Conservation (phyloP, 2,888 invertebrate species). For the Rhopalosiphum nymphaeae region DNA sequence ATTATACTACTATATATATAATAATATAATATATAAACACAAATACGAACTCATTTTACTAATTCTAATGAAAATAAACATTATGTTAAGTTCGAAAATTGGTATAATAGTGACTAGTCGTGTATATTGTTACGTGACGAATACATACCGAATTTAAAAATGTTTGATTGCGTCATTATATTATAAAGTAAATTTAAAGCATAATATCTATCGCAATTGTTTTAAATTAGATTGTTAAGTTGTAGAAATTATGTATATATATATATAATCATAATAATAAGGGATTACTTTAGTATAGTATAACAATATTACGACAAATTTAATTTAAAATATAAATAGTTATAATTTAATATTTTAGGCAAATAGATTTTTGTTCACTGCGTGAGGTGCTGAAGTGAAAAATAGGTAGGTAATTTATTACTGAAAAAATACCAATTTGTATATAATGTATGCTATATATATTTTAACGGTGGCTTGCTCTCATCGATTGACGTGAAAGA, state of each 20-base stretch:
- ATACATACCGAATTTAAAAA: background rate
- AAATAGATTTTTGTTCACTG: background rate
- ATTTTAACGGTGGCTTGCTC: background rate
- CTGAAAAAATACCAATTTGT: background rate
- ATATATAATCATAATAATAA: background rate
- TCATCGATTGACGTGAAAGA: background rate
- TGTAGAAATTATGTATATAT: background rate
- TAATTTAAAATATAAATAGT: background rate
- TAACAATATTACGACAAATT: background rate
- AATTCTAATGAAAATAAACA: constrained; percentile 31
- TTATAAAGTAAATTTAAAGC: background rate
- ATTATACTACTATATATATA: background rate
- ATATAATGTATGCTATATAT: background rate
- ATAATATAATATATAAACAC: background rate
- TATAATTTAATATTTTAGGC: background rate
- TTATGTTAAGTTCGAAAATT: background rate
- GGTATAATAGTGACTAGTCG: background rate
- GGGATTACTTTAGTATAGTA: background rate
- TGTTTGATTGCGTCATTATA: constrained; percentile 5
- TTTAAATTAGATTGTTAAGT: background rate
- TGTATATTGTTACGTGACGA: background rate
- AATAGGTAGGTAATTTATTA: background rate
- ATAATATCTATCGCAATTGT: background rate
- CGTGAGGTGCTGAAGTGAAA: background rate
- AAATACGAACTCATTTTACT: constrained; percentile 8